Conservation (phyloP, 2,797 vertebrate genomes). For the Amblyopsis hoosieri region DNA sequence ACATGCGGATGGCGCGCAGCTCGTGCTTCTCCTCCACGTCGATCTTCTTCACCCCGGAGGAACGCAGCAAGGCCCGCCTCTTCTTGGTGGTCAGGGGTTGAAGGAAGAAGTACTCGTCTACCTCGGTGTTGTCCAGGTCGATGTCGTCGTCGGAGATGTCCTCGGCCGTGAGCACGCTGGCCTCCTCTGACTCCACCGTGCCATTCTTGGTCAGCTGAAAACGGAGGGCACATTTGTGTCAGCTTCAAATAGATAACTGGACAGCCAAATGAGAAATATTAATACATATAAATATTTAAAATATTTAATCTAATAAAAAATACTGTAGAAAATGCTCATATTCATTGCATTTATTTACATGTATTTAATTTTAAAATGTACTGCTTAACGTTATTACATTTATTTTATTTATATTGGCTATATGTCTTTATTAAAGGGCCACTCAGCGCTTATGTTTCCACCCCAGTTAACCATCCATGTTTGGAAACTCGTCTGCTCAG, state of each 20-base stretch:
- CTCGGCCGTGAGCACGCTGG: slow-evolving; percentile 89
- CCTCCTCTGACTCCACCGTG: slow-evolving; percentile 94
- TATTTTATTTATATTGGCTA: background rate
- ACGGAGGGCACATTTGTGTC: slow-evolving; percentile 11
- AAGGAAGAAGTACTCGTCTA: slow-evolving; percentile 99
- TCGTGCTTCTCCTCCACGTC: slow-evolving; percentile 98
- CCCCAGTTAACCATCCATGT: no score
- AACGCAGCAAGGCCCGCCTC: slow-evolving; percentile 88
- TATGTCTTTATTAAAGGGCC: no score
- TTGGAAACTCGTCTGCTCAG: no score
- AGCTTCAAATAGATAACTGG: slow-evolving; percentile 8
- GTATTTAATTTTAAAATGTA: background rate
- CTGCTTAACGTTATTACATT: background rate
- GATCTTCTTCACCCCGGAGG: slow-evolving; percentile 96
- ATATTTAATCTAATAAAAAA: no score
- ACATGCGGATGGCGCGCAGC: slow-evolving; percentile 92
- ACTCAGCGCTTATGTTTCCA: no score
- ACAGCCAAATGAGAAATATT: slow-evolving; percentile 1
- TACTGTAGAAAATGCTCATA: no score
- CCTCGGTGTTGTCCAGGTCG: slow-evolving; percentile 97
- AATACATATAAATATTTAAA: background rate
- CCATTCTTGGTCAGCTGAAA: slow-evolving; percentile 95
- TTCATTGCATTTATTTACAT: no score
- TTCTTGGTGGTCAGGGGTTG: slow-evolving; percentile 98
- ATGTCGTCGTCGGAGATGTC: slow-evolving; percentile 99